Evolutionary conservation across 1,140 invertebrate species (phyloP).

Genomic region (Drosophila takahashii): DNA sequence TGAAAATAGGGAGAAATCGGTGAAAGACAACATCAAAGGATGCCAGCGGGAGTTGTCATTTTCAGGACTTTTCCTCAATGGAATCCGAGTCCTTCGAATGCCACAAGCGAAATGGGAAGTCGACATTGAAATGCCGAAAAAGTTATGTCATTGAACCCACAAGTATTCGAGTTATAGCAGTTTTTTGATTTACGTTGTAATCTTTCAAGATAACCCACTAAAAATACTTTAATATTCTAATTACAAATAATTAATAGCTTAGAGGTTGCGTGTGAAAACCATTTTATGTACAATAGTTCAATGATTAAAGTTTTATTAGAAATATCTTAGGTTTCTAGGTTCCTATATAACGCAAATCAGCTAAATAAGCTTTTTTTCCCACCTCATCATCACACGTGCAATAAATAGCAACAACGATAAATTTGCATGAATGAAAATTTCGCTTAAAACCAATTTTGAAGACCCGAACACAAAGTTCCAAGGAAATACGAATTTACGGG

Average conservation of each 20-base stretch:
- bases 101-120: background rate
- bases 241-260: no score
- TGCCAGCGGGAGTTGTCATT: background rate
- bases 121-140: no score
- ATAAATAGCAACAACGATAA: constrained; percentile 2
- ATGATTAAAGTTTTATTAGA: no score
- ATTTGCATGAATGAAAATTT: constrained; percentile 51
- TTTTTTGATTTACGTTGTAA: no score
- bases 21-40: background rate
- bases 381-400: background rate
- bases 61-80: background rate
- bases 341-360: no score
- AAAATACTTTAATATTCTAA: no score
- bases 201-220: no score
- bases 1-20: background rate
- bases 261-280: no score
- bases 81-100: background rate
- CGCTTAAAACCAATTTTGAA: constrained; percentile 41
- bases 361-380: constrained; percentile 29
- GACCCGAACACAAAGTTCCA: constrained; percentile 15
- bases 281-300: no score
- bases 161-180: no score
- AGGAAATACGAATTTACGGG: constrained; percentile 28
- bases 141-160: no score
- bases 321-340: no score